Base-by-base conservation (phyloP, 2,888 invertebrate genomes). In the Desoria tigrina region DNA sequence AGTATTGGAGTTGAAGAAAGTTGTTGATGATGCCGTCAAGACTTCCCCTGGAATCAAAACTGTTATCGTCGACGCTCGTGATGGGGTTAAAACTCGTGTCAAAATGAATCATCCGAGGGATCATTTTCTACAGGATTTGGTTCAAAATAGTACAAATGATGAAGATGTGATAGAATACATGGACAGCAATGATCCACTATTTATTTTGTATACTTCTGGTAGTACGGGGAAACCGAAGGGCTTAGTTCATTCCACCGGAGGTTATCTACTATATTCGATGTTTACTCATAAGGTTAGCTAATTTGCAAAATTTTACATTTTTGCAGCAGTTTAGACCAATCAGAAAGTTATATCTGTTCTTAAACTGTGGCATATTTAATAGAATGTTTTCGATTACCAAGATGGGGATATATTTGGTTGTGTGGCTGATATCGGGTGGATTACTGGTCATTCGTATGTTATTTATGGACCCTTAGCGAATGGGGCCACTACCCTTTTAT, bases 181-280 rank as follows among this genome's bases (percentile, higher is more conserved):
- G 78, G 79, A 80, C 66, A 81, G 82, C 68, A 82, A 83, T 68
- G 83, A 84, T 75, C 78, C 79, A 2, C 77, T 83, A 54, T 84
- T 83, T 74, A 79, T 83, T 77, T 77, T 84, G 61, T 84, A 84
- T 76, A 84, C 84, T 1, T 83, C 82, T 2, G 83, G 84, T 32
- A 81, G 81, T 65, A 84, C 84, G 1, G 84, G 83, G 1, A 80
- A 81, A 70, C 83, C 83, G 2, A 84, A 84, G 76, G 84, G 82
- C 2, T 74, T 83, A 2, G 78, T 79, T 26, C 83, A 83, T 74
- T 78, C 81, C 1, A 79, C 79, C 53, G 83, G 80, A 3, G 83
- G 82, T 1, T 83, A 83, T 72, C 77, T 83, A 2, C 77, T 82
- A 23, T 82, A 82, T 72, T 78, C 81, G 1, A 74, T 77, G 28